These are phyloP conservation scores for Gallinago undulata DNA, from an alignment of 2,113 vertebrate species.

Conservation along the genomic window DNA sequence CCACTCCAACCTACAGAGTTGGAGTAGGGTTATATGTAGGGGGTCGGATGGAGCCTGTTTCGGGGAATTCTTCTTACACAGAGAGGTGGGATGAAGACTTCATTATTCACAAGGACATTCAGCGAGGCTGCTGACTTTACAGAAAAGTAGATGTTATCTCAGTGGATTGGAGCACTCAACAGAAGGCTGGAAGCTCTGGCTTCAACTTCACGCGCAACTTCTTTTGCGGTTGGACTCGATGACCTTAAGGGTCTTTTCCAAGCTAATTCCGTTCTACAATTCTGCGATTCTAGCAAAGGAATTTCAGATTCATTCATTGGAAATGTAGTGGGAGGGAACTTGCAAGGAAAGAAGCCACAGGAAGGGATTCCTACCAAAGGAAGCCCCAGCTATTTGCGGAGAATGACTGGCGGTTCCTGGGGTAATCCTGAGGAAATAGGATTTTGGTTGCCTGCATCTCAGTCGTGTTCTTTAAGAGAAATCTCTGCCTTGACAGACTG, in stretches of 20 bases:
- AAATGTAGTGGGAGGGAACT: background rate
- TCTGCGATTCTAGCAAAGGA: background rate
- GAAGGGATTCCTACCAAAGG: background rate
- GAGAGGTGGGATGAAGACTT: background rate
- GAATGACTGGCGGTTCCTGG: background rate
- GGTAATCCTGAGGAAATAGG: background rate
- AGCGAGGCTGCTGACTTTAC: background rate
- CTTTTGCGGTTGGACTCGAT: rapidly evolving
- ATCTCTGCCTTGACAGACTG: background rate
- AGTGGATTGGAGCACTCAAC: background rate
- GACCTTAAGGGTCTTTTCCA: background rate
- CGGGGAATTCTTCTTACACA: background rate
- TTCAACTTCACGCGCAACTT: background rate
- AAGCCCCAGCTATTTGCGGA: background rate
- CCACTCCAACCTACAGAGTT: rapidly evolving
- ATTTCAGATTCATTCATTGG: background rate
- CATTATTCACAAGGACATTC: background rate
- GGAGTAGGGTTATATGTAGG: background rate
- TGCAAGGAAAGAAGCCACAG: background rate
- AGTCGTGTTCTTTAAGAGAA: background rate
- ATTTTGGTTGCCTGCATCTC: background rate
- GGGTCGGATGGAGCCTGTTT: background rate
- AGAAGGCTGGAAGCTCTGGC: background rate
- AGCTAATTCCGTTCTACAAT: background rate
- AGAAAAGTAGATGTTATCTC: background rate